Conservation (phyloP, 1,140 invertebrate genomes). For the Drosophila murphyi region DNA sequence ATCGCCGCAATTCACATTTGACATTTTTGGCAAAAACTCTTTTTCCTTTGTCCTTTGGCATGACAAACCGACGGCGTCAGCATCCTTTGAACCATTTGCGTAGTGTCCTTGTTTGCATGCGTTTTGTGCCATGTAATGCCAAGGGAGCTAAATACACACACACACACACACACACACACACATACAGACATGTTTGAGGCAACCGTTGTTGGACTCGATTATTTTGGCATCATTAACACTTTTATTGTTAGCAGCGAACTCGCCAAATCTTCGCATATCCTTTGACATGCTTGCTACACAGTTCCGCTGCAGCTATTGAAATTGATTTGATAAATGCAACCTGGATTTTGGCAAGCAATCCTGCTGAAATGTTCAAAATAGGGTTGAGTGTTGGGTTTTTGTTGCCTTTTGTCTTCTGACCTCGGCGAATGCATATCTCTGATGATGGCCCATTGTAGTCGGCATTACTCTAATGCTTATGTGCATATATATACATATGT, state of each 20-base stretch:
- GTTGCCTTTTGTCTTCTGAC: slow-evolving; percentile 27
- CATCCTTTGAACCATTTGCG: slow-evolving; percentile 69
- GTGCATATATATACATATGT: background rate
- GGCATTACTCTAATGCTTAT: background rate
- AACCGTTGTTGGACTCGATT: slow-evolving; percentile 49
- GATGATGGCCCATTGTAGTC: slow-evolving; percentile 17
- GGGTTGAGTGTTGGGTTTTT: slow-evolving; percentile 20
- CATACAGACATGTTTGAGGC: background rate
- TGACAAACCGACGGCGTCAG: slow-evolving; percentile 47
- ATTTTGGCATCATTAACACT: slow-evolving; percentile 83
- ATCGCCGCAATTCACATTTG: slow-evolving; percentile 51
- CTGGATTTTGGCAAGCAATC: slow-evolving; percentile 11
- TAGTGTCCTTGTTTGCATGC: slow-evolving; percentile 52
- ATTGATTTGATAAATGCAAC: slow-evolving; percentile 61
- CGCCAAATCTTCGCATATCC: slow-evolving; percentile 28
- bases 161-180: no score
- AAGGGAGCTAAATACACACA: background rate
- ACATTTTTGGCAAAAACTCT: slow-evolving; percentile 29
- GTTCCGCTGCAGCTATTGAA: slow-evolving; percentile 53
- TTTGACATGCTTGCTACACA: slow-evolving; percentile 32
- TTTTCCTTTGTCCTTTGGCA: slow-evolving; percentile 40
- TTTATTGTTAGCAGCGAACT: slow-evolving; percentile 58
- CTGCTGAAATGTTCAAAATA: slow-evolving; percentile 62
- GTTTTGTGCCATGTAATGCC: slow-evolving; percentile 74
- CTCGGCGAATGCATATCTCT: background rate